Conservation (phyloP, 2,113 vertebrate genomes). For the Anarrhichthys ocellatus region DNA sequence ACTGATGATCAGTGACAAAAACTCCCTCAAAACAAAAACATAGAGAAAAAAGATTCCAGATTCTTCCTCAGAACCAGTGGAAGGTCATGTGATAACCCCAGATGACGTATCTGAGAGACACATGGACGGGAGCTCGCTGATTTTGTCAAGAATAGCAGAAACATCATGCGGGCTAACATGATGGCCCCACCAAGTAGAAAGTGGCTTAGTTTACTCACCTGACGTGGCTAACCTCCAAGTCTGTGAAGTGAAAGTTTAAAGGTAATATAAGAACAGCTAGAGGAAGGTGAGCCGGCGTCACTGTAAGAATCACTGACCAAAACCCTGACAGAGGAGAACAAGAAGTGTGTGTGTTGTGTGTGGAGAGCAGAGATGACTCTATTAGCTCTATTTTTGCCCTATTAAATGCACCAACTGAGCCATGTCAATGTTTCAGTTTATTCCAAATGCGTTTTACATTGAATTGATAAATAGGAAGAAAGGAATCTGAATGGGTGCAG, state of each 20-base stretch:
- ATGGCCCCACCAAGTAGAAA: not conserved
- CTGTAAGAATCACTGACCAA: slow-evolving; percentile 15
- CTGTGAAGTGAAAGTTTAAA: slow-evolving; percentile 1
- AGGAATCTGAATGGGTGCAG: slow-evolving; percentile 21
- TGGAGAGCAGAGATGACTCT: not conserved
- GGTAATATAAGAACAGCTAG: slow-evolving; percentile 16
- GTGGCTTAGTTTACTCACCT: slow-evolving; percentile 1
- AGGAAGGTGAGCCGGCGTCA: not conserved
- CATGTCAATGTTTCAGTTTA: slow-evolving; percentile 29
- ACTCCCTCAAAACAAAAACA: slow-evolving; percentile 5
- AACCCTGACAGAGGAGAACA: not conserved
- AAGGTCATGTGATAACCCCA: not conserved
- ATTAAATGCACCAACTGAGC: slow-evolving; percentile 28
- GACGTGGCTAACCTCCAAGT: slow-evolving; percentile 25
- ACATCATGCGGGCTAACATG: not conserved
- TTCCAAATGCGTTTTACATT: slow-evolving; percentile 33
- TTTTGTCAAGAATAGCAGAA: not conserved
- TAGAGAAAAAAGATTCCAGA: slow-evolving; percentile 7
- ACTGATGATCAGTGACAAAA: slow-evolving; percentile 17
- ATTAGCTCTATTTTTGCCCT: slow-evolving; percentile 18
- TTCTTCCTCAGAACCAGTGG: not conserved
- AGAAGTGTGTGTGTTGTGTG: not conserved
- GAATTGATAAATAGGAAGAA: slow-evolving; percentile 27
- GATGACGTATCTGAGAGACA: not conserved
- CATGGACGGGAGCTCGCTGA: not conserved